These are phyloP conservation scores for Hofmannophila pseudospretella DNA, from an alignment of 2,888 invertebrate species.

Conservation along the genomic window DNA sequence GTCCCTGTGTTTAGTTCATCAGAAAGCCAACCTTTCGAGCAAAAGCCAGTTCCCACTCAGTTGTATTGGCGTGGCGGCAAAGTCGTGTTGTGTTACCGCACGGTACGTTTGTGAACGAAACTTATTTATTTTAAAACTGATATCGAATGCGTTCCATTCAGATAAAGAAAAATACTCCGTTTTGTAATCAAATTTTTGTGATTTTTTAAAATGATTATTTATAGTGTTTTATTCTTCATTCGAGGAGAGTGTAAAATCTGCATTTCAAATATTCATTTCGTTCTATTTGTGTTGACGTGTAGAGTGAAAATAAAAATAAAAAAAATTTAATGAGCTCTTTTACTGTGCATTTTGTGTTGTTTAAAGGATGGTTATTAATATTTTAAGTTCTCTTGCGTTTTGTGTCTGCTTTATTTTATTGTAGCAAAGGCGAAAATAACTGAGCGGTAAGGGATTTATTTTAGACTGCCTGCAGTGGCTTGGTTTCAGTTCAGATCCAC, in stretches of 20 bases:
- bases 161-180: too few species aligned
- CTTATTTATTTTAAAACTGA: constrained; percentile 25
- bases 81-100: constrained; percentile 42
- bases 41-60: constrained; percentile 41
- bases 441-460: constrained; percentile 61
- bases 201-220: neutral
- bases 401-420: constrained; percentile 58
- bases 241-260: constrained; percentile 1
- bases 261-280: constrained; percentile 5
- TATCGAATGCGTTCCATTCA: constrained; percentile 25
- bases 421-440: constrained; percentile 59
- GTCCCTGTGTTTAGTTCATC: constrained; percentile 28
- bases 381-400: constrained; percentile 29
- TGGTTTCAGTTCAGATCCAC: constrained; percentile 26
- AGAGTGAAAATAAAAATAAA: constrained; percentile 21
- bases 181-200: too few species aligned
- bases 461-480: constrained; percentile 44
- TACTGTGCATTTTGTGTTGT: constrained; percentile 43
- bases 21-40: constrained; percentile 40
- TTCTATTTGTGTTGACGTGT: constrained; percentile 19
- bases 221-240: neutral
- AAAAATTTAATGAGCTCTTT: constrained; percentile 15
- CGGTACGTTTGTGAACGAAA: constrained; percentile 44
- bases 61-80: constrained; percentile 39
- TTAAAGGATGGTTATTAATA: constrained; percentile 15